Base-by-base conservation (phyloP, 2,797 vertebrate species). In the Oceanodroma leucorhoa region DNA sequence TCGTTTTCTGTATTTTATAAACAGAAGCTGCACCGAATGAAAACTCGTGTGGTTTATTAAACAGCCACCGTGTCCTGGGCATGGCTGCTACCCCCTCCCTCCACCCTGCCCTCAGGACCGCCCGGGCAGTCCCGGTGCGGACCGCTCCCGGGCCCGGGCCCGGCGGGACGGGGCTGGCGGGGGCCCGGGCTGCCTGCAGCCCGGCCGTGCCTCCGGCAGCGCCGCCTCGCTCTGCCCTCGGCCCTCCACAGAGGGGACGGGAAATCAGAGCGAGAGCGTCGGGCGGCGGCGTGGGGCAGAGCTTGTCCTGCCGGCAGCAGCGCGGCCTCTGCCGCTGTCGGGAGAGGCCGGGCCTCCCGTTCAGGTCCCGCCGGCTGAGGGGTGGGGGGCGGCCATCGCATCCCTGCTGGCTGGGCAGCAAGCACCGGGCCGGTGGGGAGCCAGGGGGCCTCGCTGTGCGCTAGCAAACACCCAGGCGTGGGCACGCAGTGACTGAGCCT, bases 1-100 rank as follows among this genome's bases (percentile, higher is more conserved):
- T 85, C n/a, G 12, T 75, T 91, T 60, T 94, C 73, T 70, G 51
- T 92, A 38, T 88, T 95, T 95, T 93, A 81, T 94, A 95, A 96
- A 95, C 83, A 67, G 65, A 50, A 55, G 41, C 71, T 48, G 41
- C 82, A 14, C 45, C 43, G 82, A 92, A 77, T 26, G 72, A 78
- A 87, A 93, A 92, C 71, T 75, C 24, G 12, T 22, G 36, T 11
- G 10, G 46, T 48, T 32, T 45, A 58, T 53, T 82, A 66, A 71
- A 60, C 58, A 38, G 30, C 45, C 61, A 54, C 81, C 11, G 51
- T 30, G 50, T 14, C 36, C 69, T 36, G 66, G 18, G 77, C 55
- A 45, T 29, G 26, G 34, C 29, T 61, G n/a, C 30, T 58, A 32
- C 36, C 32, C 57, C 10, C 32, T 58, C n/a, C 69, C 65, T 61